Base-by-base conservation (phyloP, 2,797 vertebrate species). In the Nyctibius grandis region DNA sequence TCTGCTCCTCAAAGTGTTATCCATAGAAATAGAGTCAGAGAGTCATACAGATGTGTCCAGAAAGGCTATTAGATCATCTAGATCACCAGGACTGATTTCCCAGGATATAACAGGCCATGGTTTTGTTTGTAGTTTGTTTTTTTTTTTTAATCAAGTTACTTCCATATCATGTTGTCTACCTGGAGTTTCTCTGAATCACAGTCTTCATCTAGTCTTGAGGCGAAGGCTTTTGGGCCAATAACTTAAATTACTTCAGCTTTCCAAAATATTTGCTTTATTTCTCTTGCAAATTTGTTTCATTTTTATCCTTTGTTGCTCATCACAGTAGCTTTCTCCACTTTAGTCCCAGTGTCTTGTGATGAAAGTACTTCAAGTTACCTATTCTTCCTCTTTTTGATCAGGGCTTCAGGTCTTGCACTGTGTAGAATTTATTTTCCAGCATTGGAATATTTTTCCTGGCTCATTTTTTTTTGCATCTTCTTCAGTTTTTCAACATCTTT, bases 401-500 rank as follows among this genome's bases (percentile, higher is more conserved):
- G 34, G 26, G 50, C 75, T 57, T 74, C 21, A 61, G 31, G 45
- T 74, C 44, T 86, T 76, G 31, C 5, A 38, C 6, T 16, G 15
- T 28, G 9, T 22, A 85, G 40, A 53, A 4, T 77, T 64, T 88
- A 89, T 93, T 25, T 56, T 5, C 22, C 18, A 57, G 0, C 31
- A 53, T 20, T 76, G 25, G 29, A 69, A 84, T 90, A 59, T 59
- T 88, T 94, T 93, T 85, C 12, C 63, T 88, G 88, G 59, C 33
- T 90, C 44, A 15, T 76, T 86, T 85, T n/a, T 85, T n/a, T 84
- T 85, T 34, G 53, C 47, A 75, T 78, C 73, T 75, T 91, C 56
- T 80, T 91, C 69, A 78, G 20, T 78, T 93, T 96, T 94, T 79
- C 76, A 93, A 79, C 20, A 59, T 76, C 31, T 75, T 94, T n/a